phyloP scores from a whole-genome alignment of 2,113 vertebrate genomes.

The Colistium nudipinnis region DNA sequence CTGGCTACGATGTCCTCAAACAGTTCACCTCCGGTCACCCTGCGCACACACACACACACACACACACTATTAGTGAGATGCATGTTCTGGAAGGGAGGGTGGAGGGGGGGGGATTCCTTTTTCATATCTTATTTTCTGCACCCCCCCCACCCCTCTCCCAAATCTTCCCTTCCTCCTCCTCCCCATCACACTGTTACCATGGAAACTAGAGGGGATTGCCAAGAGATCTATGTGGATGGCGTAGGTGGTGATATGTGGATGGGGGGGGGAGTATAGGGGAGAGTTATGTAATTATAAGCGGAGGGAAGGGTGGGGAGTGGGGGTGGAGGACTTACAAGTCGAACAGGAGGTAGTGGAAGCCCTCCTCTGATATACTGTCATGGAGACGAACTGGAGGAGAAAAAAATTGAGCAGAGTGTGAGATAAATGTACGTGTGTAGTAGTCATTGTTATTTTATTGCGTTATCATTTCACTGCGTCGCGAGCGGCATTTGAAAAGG shows the following conservation, averaged over 20 bases:
- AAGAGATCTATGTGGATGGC: constrained; percentile 52
- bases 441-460: background rate
- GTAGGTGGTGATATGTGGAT: constrained; percentile 57
- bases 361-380: constrained; percentile 80
- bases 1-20: constrained; percentile 85
- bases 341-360: constrained; percentile 78
- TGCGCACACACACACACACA: constrained; percentile 36
- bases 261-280: background rate
- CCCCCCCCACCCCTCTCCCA: constrained; percentile 1
- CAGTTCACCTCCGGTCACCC: constrained; percentile 84
- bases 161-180: constrained; percentile 2
- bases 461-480: background rate
- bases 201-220: constrained; percentile 71
- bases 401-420: background rate
- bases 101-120: background rate
- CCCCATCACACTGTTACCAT: constrained; percentile 61
- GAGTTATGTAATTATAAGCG: background rate
- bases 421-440: background rate
- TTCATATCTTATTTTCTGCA: constrained; percentile 22
- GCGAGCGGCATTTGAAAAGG: background rate
- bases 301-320: background rate
- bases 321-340: constrained; percentile 67
- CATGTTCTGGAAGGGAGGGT: background rate
- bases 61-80: background rate
- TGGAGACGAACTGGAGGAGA: constrained; percentile 72